Evolutionary conservation across 2,113 vertebrate genomes (phyloP).

Genomic region (Anhinga rufa): DNA sequence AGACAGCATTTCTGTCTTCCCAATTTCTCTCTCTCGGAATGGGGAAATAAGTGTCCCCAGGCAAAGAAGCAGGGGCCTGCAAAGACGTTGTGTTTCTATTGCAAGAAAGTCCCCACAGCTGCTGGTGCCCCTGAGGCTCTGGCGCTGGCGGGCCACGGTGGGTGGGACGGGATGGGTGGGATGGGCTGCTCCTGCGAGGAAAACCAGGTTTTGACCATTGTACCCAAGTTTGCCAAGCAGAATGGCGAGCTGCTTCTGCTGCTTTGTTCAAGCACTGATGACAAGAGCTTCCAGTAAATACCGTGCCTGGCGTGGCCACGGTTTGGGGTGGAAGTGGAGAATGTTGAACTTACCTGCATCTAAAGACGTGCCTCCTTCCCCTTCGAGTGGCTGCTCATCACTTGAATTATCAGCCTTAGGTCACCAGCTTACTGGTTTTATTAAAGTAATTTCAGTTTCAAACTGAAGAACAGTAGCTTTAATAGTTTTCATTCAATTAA

Average conservation of each 20-base stretch:
- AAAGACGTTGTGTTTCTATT: background rate
- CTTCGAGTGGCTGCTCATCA: background rate
- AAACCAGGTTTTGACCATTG: fast-evolving
- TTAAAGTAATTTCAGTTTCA: background rate
- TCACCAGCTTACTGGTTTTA: background rate
- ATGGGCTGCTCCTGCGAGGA: background rate
- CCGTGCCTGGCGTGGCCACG: fast-evolving
- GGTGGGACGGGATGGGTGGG: too few relatives aligned
- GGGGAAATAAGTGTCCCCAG: fast-evolving
- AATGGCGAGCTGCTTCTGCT: background rate
- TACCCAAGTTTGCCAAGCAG: too few relatives aligned
- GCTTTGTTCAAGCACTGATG: background rate
- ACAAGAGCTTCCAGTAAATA: background rate
- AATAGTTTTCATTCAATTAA: background rate
- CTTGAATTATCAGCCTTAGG: background rate
- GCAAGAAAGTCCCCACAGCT: background rate
- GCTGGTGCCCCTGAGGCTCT: background rate
- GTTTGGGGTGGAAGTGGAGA: background rate
- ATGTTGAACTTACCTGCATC: fast-evolving
- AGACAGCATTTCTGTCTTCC: background rate
- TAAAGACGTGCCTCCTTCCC: background rate
- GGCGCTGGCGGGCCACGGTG: background rate
- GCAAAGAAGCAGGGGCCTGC: too few relatives aligned
- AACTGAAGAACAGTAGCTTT: background rate
- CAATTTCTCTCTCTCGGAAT: fast-evolving